These are phyloP conservation scores for Tor tambroides DNA, from an alignment of 2,113 vertebrate genomes.

Conservation along the genomic window DNA sequence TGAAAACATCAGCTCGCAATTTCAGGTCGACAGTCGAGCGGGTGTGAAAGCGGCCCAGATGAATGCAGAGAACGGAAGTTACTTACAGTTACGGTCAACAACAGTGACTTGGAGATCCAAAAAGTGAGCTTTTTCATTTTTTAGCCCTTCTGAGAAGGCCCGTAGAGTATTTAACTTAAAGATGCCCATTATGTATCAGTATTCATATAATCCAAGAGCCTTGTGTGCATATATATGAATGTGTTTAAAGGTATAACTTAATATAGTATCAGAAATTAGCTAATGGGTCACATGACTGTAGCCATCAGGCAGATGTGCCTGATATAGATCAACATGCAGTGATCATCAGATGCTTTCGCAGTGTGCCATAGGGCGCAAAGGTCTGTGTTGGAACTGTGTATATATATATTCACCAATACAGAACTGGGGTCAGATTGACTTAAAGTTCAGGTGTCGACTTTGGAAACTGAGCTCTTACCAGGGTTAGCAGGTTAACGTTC, in stretches of 20 bases:
- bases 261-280: conserved; percentile 59
- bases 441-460: conserved; percentile 36
- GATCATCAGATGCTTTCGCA: conserved; percentile 36
- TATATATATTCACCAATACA: conserved; percentile 11
- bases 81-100: neutral
- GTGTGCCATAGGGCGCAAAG: conserved; percentile 3
- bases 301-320: conserved; percentile 33
- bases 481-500: conserved; percentile 57
- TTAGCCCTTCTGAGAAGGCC: conserved; percentile 56
- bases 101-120: neutral
- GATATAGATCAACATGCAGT: conserved; percentile 40
- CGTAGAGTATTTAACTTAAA: conserved; percentile 34
- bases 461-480: conserved; percentile 32
- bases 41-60: conserved; percentile 42
- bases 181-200: conserved; percentile 57
- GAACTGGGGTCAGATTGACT: conserved; percentile 18
- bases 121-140: conserved; percentile 40
- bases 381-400: conserved; percentile 26
- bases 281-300: conserved; percentile 43
- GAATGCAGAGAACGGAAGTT: conserved; percentile 9
- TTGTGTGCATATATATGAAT: conserved; percentile 64
- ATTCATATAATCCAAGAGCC: conserved; percentile 72
- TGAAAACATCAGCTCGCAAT: conserved; percentile 68
- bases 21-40: conserved; percentile 60
- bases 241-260: conserved; percentile 69